These are phyloP conservation scores for Halocynthia roretzi DNA, from an alignment of 23 tunicate species.

Conservation along the genomic window DNA sequence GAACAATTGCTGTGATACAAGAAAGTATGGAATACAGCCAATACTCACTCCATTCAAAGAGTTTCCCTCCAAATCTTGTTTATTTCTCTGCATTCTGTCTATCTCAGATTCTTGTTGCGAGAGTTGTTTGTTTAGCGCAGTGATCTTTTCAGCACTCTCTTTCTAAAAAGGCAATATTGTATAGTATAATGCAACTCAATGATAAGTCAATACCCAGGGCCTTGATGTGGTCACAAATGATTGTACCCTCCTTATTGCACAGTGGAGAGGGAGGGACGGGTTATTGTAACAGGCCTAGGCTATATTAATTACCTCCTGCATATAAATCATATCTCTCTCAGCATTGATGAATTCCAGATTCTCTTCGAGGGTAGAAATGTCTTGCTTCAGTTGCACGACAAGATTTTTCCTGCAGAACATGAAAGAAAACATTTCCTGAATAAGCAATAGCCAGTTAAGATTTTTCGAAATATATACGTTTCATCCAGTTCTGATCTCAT, in stretches of 20 bases:
- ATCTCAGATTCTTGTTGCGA: background rate
- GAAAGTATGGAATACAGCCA: background rate
- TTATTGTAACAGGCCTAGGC: too few relatives aligned
- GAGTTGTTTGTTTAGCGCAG: background rate
- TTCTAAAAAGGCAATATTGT: slow-evolving; percentile 11
- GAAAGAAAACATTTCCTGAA: background rate
- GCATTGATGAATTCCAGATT: slow-evolving; percentile 47
- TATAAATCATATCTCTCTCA: slow-evolving; percentile 48
- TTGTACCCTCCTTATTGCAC: too few relatives aligned
- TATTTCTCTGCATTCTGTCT: background rate
- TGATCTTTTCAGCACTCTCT: background rate
- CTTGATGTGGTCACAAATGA: too few relatives aligned
- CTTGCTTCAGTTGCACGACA: background rate
- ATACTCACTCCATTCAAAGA: background rate
- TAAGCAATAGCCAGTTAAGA: background rate
- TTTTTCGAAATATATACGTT: slow-evolving; percentile 13
- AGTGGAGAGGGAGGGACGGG: too few relatives aligned
- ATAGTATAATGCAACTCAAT: background rate
- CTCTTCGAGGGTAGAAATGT: slow-evolving; percentile 26
- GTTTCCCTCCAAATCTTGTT: background rate
- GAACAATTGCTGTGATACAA: too few relatives aligned
- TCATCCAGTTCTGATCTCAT: slow-evolving; percentile 22
- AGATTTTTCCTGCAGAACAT: slow-evolving; percentile 4
- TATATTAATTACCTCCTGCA: slow-evolving; percentile 37
- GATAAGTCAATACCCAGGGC: background rate